phyloP scores from a whole-genome alignment of 2,888 invertebrate genomes.

The Athripsodes cinereus region DNA sequence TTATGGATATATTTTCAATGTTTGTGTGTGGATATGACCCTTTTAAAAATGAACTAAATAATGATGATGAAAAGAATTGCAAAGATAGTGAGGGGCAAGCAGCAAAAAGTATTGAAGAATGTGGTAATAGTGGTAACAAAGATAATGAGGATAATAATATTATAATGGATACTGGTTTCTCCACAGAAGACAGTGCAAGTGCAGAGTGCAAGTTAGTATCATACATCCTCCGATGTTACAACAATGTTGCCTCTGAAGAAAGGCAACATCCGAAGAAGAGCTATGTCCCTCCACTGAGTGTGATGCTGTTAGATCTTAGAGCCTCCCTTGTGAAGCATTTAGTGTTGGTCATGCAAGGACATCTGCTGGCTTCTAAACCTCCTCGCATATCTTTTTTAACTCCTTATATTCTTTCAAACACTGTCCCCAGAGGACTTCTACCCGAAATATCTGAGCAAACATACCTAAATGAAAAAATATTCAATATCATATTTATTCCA shows the following conservation, averaged over 20 bases:
- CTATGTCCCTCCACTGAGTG: conserved; percentile 66
- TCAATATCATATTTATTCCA: conserved; percentile 55
- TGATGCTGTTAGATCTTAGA: conserved; percentile 50
- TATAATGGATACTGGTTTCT: conserved; percentile 1
- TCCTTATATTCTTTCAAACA: conserved; percentile 62
- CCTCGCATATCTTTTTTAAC: conserved; percentile 57
- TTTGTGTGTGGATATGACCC: conserved; percentile 53
- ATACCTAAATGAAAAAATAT: conserved; percentile 53
- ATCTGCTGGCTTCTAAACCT: conserved; percentile 43
- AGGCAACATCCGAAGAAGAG: conserved; percentile 70
- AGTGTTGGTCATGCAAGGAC: conserved; percentile 54
- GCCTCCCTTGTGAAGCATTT: conserved; percentile 51
- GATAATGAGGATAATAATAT: background rate
- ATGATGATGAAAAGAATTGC: too few relatives aligned
- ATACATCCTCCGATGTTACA: conserved; percentile 42
- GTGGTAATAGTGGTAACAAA: background rate
- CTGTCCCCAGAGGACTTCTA: conserved; percentile 68
- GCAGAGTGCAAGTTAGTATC: background rate
- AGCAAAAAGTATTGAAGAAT: background rate
- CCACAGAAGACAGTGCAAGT: background rate
- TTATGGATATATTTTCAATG: conserved; percentile 60
- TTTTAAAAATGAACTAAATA: conserved; percentile 36
- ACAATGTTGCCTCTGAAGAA: conserved; percentile 66
- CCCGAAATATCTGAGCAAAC: conserved; percentile 60
- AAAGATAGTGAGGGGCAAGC: background rate